Percentiles rank a stretch among this genome's conserved stretches.
Conservation (phyloP, 2,797 vertebrate genomes). For the Perodicticus potto region DNA sequence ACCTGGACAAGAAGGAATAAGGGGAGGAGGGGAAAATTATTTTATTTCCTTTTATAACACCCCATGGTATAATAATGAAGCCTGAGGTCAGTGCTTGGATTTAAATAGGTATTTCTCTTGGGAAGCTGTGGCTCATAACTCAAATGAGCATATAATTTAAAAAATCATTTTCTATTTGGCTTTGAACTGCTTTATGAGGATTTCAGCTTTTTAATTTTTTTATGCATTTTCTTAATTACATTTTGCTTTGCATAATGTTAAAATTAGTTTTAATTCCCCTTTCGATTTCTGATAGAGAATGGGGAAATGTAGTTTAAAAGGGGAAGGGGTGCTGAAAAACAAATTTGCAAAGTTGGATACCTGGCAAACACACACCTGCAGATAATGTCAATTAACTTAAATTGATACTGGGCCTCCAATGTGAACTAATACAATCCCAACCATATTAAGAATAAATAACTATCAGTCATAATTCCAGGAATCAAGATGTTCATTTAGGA, state of each 20-base stretch:
- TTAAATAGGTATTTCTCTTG: constrained; percentile 28
- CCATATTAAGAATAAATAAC: constrained; percentile 31
- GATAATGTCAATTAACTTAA: neutral
- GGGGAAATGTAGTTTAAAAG: neutral
- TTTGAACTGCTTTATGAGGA: constrained; percentile 50
- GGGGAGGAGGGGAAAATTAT: neutral
- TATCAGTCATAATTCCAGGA: neutral
- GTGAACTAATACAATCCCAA: neutral
- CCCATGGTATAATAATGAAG: neutral
- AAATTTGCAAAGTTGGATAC: neutral
- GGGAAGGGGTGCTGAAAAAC: neutral
- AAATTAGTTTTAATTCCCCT: constrained; percentile 42
- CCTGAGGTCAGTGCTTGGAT: neutral
- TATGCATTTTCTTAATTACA: constrained; percentile 54
- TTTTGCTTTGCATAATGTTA: constrained; percentile 61
- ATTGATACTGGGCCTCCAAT: neutral
- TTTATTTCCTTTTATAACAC: neutral
- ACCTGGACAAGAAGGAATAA: neutral
- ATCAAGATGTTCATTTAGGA: neutral
- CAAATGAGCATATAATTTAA: constrained; percentile 64
- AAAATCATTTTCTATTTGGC: constrained; percentile 61
- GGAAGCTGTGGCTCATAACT: neutral
- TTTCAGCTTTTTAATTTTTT: constrained; percentile 66
- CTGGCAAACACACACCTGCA: neutral
- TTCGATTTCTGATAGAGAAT: neutral